Evolutionary conservation across 2,888 invertebrate genomes (phyloP).

Genomic region (Arenicola marina): DNA sequence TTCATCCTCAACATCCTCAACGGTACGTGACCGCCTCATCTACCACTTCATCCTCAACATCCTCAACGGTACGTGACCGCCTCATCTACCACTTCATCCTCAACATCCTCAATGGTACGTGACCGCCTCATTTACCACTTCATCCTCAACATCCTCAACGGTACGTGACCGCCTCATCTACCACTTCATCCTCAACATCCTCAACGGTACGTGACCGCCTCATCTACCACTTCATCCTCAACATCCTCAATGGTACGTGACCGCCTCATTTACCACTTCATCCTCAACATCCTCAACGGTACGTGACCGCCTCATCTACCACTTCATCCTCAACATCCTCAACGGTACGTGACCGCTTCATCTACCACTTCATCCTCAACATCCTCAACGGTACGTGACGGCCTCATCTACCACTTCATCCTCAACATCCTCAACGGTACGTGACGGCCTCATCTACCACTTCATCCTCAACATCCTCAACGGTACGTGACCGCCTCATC

Average conservation of each 20-base stretch:
- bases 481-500: background rate
- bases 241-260: background rate
- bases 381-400: background rate
- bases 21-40: background rate
- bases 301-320: background rate
- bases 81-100: background rate
- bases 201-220: background rate
- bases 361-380: background rate
- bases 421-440: background rate
- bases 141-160: background rate
- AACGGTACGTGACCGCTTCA: background rate
- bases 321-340: background rate
- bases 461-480: background rate
- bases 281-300: background rate
- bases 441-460: background rate
- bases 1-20: background rate
- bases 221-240: background rate
- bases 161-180: background rate
- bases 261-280: background rate
- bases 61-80: background rate
- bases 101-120: background rate
- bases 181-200: background rate
- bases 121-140: background rate
- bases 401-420: background rate
- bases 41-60: background rate